Evolutionary conservation across 23 tunicate species (phyloP).

Genomic region (Trididemnum nubilum): DNA sequence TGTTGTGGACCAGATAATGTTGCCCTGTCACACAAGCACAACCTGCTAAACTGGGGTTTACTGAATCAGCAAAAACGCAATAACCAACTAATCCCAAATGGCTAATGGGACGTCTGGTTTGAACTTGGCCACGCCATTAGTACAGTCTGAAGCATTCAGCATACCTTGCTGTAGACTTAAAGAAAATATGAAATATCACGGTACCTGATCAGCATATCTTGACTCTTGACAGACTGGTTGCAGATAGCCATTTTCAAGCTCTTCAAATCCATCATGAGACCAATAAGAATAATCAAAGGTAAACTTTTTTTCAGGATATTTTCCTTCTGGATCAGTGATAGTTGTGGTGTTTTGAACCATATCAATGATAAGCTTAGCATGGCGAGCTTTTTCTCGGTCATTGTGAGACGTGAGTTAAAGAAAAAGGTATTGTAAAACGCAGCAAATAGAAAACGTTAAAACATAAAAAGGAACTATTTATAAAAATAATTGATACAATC

Average conservation of each 20-base stretch:
- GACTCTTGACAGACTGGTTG: constrained; percentile 44
- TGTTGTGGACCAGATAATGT: no score
- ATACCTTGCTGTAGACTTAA: no score
- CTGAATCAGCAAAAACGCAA: no score
- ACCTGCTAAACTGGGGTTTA: no score
- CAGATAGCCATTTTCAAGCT: constrained; percentile 79
- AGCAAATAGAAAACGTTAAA: neutral
- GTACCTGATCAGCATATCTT: constrained; percentile 92
- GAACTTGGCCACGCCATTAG: no score
- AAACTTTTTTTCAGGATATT: constrained; percentile 52
- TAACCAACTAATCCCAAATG: no score
- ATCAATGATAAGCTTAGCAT: constrained; percentile 70
- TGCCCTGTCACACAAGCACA: no score
- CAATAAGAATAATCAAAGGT: constrained; percentile 93
- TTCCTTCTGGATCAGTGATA: constrained; percentile 72
- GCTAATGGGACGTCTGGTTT: no score
- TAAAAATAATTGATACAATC: no score
- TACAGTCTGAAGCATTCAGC: no score
- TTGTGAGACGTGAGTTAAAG: constrained; percentile 48
- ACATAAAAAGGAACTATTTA: neutral
- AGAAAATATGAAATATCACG: no score
- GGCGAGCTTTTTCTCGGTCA: constrained; percentile 77
- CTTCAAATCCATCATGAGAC: constrained; percentile 92
- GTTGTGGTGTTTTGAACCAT: constrained; percentile 74
- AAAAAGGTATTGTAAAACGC: neutral